Evolutionary conservation across 2,888 invertebrate species (phyloP), one percentile per base, ranked within the genome.

Genomic region (Hedychridium roseum): DNA sequence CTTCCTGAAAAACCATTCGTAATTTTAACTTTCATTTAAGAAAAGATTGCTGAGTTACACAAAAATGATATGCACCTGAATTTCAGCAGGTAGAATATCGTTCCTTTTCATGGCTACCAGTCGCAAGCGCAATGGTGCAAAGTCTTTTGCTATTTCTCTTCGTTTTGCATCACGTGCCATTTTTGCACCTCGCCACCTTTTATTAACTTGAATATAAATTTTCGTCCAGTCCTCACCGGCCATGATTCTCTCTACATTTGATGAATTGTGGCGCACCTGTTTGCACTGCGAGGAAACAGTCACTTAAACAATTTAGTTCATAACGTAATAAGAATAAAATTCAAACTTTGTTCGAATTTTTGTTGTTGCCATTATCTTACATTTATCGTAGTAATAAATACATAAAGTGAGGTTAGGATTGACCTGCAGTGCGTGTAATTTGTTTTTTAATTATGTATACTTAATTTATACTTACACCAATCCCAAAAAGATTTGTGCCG

Each of bases 91-190:
- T 32, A 98, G 80, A 53, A 97, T 86, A 66, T 88, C 86, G 74
- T 94, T 95, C 76, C 89, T 92, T 45, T 93, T 85, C 46, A 98
- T 72, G 0, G 92, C 88, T 77, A 94, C 90, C 0, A 94, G 82
- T 46, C 96, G 86, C 44, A 93, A 81, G 56, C 97, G 84, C 49
- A 89, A 87, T 1, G 88, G 84, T 31, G 88, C 92, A 75, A 88
- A 83, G 72, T 94, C 87, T 27, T 86, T 85, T 1, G 89, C 87
- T 70, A 87, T 82, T 67, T 88, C 85, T 42, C 97, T 85, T 21
- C 92, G 84, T 73, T 92, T 92, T 1, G 91, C 90, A 78, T 98
- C 97, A 54, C 91, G 84, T 35, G 89, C 83, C 92, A 95, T 96
- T 70, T 86, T 84, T 84, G 89, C 94, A n/a, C n/a, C n/a, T n/a